Evolutionary conservation across 2,888 invertebrate genomes (phyloP).

Genomic region (Polylopha cassiicola): DNA sequence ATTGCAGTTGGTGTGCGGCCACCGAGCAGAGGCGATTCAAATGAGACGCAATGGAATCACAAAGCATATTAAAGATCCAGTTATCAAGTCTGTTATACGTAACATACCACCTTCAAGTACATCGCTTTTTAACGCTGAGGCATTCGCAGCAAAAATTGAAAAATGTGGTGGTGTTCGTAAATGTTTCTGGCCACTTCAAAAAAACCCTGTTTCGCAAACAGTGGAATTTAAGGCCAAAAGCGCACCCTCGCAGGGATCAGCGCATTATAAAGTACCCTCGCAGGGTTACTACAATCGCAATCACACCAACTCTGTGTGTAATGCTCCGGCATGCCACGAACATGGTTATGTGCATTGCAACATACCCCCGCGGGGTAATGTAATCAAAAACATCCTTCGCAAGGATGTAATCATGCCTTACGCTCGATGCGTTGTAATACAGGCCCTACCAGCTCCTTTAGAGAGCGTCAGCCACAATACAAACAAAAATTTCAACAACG

Average conservation of each 20-base stretch:
- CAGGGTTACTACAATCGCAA: constrained; percentile 1
- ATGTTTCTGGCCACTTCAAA: too few relatives aligned
- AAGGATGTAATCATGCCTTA: constrained; percentile 1
- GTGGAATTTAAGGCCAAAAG: background rate
- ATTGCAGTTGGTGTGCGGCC: too few relatives aligned
- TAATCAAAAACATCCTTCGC: background rate
- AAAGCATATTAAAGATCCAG: too few relatives aligned
- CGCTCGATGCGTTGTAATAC: background rate
- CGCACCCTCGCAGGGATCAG: constrained; percentile 4
- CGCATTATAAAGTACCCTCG: constrained; percentile 1
- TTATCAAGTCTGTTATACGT: too few relatives aligned
- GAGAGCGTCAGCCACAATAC: background rate
- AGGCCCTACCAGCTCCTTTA: background rate
- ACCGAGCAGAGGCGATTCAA: too few relatives aligned
- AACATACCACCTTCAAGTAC: background rate
- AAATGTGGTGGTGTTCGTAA: constrained; percentile 5
- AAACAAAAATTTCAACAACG: background rate
- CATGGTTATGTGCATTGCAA: background rate
- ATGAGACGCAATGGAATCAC: too few relatives aligned
- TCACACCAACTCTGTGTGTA: background rate
- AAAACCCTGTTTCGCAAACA: constrained; percentile 4
- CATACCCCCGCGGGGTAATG: constrained; percentile 3
- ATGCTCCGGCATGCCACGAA: background rate
- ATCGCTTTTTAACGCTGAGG: background rate
- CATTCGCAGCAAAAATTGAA: background rate